These are phyloP conservation scores for Eumaeus atala DNA, from an alignment of 1,140 invertebrate genomes.

Conservation along the genomic window DNA sequence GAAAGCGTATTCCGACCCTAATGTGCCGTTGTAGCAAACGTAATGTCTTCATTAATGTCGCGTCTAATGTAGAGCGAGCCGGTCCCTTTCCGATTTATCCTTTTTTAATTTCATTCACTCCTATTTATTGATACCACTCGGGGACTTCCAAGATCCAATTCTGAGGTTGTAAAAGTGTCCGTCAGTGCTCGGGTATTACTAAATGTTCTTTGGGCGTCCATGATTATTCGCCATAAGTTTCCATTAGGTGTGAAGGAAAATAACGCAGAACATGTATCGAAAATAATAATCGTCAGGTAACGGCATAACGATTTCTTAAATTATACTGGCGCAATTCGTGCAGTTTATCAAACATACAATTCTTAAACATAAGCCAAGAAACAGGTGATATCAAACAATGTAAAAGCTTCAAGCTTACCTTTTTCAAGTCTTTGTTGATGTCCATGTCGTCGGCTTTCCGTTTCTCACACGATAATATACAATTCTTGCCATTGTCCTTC, in stretches of 20 bases:
- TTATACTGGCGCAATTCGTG: not conserved
- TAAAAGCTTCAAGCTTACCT: slow-evolving; percentile 67
- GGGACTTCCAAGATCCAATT: too few relatives aligned
- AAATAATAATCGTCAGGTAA: not conserved
- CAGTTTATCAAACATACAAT: too few relatives aligned
- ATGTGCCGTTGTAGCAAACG: slow-evolving; percentile 21
- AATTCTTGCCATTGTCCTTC: slow-evolving; percentile 76
- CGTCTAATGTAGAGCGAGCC: not conserved
- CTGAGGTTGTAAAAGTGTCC: too few relatives aligned
- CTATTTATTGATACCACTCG: too few relatives aligned
- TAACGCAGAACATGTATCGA: not conserved
- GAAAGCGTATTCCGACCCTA: slow-evolving; percentile 23
- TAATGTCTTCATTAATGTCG: slow-evolving; percentile 41
- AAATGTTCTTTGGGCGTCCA: too few relatives aligned
- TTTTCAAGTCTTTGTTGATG: slow-evolving; percentile 81
- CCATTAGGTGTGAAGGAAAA: too few relatives aligned
- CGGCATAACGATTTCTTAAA: not conserved
- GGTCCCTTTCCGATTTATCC: not conserved
- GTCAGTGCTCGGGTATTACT: too few relatives aligned
- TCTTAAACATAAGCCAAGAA: too few relatives aligned
- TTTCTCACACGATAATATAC: slow-evolving; percentile 78
- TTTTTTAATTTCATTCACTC: not conserved
- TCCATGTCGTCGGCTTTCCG: slow-evolving; percentile 81
- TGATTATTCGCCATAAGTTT: too few relatives aligned
- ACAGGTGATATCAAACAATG: not conserved